Evolutionary conservation across 1,140 invertebrate genomes (phyloP), one percentile per base, ranked within the genome.

Genomic region (Spodoptera frugiperda): DNA sequence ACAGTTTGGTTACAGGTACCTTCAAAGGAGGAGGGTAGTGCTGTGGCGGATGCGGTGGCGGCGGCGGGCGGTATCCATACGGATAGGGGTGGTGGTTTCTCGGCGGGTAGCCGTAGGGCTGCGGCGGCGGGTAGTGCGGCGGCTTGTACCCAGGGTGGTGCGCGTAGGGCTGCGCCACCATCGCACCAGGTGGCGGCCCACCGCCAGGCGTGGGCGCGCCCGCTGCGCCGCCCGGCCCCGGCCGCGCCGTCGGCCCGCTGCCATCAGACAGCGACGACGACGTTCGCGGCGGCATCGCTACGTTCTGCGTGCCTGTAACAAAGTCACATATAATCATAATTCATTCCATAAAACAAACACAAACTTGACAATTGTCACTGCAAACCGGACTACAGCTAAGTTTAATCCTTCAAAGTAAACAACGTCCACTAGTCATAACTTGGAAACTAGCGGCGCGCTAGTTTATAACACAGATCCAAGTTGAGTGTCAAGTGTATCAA

Each of bases 211-310:
- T 74, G 10, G 82, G 97, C 96, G 84, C 97, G 96, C 95, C 95
- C 95, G 94, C 95, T 95, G 91, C 95, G 61, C 81, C 82, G 55
- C 78, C 78, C 21, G 81, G 82, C 82, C 96, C 95, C 49, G 83
- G 97, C 96, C 87, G 97, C 97, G 85, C 97, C 96, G 95, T 94
- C 89, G 95, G 96, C 89, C 95, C 96, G 94, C 95, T 96, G 93
- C 96, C 96, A 95, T 98, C 97, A 83, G 97, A 97, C 91, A 98
- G 97, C 93, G 97, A 97, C 90, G 98, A 98, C 82, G 98, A 97
- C 89, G 98, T 98, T 86, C 98, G 96, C 86, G 97, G 97, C 91
- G 97, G 97, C 97, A 98, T 98, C 93, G 97, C 96, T 96, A 98
- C 97, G 96, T 97, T 98, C 95, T 97, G 97, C 94, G 97, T 97